These are phyloP conservation scores for Trinorchestia longiramus DNA, from an alignment of 1,140 invertebrate genomes.

Conservation along the genomic window DNA sequence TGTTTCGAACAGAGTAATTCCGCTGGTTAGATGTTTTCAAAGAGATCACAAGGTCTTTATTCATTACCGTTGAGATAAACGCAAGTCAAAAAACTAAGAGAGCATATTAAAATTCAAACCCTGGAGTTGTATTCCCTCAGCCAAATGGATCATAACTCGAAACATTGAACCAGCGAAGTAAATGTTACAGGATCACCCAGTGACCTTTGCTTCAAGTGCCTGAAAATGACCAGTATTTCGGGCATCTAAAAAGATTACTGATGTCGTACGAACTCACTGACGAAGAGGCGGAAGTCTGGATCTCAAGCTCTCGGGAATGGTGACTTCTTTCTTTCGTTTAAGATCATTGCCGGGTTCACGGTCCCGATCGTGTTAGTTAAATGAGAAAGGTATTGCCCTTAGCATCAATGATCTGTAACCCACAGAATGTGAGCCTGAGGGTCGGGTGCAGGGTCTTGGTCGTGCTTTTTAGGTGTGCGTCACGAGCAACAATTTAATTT, in stretches of 20 bases:
- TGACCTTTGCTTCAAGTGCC: neutral
- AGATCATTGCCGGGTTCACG: constrained; percentile 34
- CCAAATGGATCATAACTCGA: neutral
- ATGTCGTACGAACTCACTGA: neutral
- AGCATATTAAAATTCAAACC: neutral
- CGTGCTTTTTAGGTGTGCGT: neutral
- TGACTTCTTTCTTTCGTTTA: neutral
- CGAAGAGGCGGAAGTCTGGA: neutral
- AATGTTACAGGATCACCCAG: neutral
- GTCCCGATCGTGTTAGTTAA: constrained; percentile 25
- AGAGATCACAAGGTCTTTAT: neutral
- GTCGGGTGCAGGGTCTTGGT: constrained; percentile 21
- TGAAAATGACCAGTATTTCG: neutral
- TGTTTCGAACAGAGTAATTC: neutral
- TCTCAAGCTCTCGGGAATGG: neutral
- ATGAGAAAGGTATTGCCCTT: constrained; percentile 35
- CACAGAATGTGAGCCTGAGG: neutral
- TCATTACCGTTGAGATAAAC: neutral
- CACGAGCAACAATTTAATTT: neutral
- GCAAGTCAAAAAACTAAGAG: neutral
- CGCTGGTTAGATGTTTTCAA: neutral
- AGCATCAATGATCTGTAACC: constrained; percentile 44
- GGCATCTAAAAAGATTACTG: neutral
- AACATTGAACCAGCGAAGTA: neutral
- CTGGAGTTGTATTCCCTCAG: neutral